Conservation (phyloP, 2,888 invertebrate species). For the Phorcus lineatus region DNA sequence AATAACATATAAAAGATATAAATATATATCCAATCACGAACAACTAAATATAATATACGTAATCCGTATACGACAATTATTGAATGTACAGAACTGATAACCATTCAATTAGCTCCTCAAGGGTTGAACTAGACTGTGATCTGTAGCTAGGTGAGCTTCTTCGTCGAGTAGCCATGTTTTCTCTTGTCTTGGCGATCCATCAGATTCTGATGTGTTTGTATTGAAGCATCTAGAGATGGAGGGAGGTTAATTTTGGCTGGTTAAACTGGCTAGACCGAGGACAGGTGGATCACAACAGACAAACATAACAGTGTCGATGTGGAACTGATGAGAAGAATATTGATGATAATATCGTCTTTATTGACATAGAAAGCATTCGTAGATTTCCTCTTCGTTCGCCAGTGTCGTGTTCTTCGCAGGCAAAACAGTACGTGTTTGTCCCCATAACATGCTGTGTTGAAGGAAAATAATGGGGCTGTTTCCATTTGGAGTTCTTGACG, state of each 20-base stretch:
- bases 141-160: too few species aligned
- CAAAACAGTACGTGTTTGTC: background rate
- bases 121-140: too few species aligned
- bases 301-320: background rate
- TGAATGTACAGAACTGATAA: too few species aligned
- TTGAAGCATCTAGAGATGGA: too few species aligned
- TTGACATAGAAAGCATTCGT: constrained; percentile 1
- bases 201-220: background rate
- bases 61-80: too few species aligned
- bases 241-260: too few species aligned
- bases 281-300: background rate
- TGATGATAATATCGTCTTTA: background rate
- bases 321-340: background rate
- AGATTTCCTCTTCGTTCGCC: background rate
- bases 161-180: background rate
- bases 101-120: background rate
- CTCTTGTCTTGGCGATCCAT: background rate
- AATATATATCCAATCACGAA: too few species aligned
- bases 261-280: too few species aligned
- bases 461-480: background rate
- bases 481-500: background rate
- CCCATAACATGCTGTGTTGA: background rate
- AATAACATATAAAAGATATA: too few species aligned
- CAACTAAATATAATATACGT: too few species aligned
- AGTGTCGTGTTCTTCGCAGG: background rate